These are phyloP conservation scores for Sebastes nivosus DNA, from an alignment of 2,797 vertebrate genomes.

Conservation along the genomic window DNA sequence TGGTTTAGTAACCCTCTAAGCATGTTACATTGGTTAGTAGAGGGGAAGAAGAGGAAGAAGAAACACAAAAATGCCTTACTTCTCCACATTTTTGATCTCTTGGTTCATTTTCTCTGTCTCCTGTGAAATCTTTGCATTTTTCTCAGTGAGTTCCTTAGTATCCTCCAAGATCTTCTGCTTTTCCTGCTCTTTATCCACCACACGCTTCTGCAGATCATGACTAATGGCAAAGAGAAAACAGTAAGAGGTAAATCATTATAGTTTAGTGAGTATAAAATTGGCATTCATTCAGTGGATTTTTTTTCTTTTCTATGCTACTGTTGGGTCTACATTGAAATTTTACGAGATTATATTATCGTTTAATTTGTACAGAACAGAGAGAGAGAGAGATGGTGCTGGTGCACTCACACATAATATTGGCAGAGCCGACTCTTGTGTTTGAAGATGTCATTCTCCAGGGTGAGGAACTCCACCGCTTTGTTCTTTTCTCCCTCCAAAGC, in stretches of 20 bases:
- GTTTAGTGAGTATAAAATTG: background rate
- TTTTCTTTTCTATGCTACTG: background rate
- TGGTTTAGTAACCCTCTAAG: background rate
- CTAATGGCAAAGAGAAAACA: slow-evolving; percentile 67
- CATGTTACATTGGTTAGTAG: background rate
- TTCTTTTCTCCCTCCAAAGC: slow-evolving; percentile 94
- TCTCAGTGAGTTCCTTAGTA: slow-evolving; percentile 89
- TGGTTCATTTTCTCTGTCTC: slow-evolving; percentile 90
- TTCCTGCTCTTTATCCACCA: slow-evolving; percentile 85
- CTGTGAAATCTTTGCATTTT: slow-evolving; percentile 85
- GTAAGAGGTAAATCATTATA: background rate
- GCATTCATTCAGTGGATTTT: background rate
- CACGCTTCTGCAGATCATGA: slow-evolving; percentile 88
- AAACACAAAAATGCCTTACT: slow-evolving; percentile 78
- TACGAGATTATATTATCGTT: background rate
- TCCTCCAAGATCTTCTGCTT: slow-evolving; percentile 91
- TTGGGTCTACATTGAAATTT: background rate
- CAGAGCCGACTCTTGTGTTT: slow-evolving; percentile 90
- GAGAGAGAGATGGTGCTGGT: background rate
- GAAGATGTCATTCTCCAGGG: slow-evolving; percentile 92
- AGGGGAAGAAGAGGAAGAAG: background rate
- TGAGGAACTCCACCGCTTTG: slow-evolving; percentile 93
- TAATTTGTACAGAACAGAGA: background rate
- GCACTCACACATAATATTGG: slow-evolving; percentile 94
- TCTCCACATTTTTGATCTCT: slow-evolving; percentile 91